A percentile compares a stretch with the other conserved stretches of the same genome.
These are phyloP conservation scores for Spodoptera frugiperda DNA, from an alignment of 1,140 invertebrate genomes.

Conservation along the genomic window DNA sequence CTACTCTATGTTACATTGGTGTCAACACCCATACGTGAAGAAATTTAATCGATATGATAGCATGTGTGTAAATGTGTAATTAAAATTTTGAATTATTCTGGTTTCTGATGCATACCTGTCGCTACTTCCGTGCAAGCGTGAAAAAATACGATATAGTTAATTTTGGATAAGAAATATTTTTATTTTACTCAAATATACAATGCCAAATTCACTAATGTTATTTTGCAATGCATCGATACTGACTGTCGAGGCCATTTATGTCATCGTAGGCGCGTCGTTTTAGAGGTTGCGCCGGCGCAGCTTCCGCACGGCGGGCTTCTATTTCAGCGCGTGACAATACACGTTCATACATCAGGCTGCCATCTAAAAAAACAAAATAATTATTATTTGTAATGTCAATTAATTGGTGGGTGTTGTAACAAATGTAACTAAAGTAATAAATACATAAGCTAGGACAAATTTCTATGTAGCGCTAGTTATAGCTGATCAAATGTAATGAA, in stretches of 20 bases:
- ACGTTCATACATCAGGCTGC: slow-evolving; percentile 93
- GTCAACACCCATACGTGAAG: not conserved
- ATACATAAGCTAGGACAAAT: no score
- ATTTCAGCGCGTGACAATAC: slow-evolving; percentile 92
- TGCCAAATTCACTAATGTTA: no score
- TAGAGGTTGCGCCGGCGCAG: slow-evolving; percentile 84
- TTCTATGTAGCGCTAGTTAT: no score
- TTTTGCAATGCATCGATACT: slow-evolving; percentile 73
- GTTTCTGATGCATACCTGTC: slow-evolving; percentile 3
- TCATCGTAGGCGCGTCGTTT: slow-evolving; percentile 91
- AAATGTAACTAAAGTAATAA: no score
- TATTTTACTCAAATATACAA: no score
- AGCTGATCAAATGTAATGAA: no score
- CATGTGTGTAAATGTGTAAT: not conserved
- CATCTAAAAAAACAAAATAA: slow-evolving; percentile 86
- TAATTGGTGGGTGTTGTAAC: no score
- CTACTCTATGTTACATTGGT: no score
- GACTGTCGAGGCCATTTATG: slow-evolving; percentile 95
- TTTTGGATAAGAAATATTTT: not conserved
- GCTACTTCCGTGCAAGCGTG: slow-evolving; percentile 32
- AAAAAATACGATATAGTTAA: slow-evolving; percentile 29
- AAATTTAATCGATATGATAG: not conserved
- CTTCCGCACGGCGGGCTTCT: slow-evolving; percentile 87
- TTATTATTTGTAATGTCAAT: not conserved
- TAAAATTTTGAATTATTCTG: no score